phyloP scores from a whole-genome alignment of 2,797 vertebrate genomes.

The Potorous gilbertii region DNA sequence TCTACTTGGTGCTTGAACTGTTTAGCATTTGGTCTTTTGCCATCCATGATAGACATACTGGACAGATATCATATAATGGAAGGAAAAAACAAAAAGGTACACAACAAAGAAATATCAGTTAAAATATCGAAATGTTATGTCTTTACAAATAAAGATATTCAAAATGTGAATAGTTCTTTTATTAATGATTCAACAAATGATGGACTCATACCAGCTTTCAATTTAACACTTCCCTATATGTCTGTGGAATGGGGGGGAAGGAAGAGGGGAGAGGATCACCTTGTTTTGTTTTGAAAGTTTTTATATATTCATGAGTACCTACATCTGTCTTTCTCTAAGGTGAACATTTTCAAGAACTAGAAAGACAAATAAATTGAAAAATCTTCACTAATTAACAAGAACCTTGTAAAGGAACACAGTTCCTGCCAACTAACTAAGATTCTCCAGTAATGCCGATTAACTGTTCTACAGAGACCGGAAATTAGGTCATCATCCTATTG shows the following conservation, averaged over 20 bases:
- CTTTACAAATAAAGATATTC: not conserved
- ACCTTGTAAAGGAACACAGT: too few species aligned
- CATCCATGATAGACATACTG: rapidly evolving
- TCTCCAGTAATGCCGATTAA: not conserved
- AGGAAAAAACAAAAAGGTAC: not conserved
- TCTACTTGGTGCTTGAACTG: rapidly evolving
- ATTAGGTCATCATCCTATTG: too few species aligned
- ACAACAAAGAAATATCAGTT: not conserved
- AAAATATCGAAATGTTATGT: not conserved
- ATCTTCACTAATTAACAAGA: not conserved
- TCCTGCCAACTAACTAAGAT: not conserved
- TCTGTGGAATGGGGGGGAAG: not conserved
- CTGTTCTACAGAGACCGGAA: not conserved
- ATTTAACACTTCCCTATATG: rapidly evolving
- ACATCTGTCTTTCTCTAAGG: not conserved
- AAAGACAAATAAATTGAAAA: not conserved
- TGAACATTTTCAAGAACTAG: not conserved
- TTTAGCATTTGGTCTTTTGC: rapidly evolving
- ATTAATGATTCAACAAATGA: not conserved
- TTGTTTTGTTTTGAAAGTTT: not conserved
- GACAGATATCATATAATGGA: not conserved
- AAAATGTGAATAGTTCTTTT: not conserved
- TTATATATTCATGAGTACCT: not conserved
- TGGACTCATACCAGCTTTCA: not conserved
- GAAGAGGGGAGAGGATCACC: too few species aligned